Conservation (phyloP, 2,113 vertebrate species). For the Spea multiplicata region DNA sequence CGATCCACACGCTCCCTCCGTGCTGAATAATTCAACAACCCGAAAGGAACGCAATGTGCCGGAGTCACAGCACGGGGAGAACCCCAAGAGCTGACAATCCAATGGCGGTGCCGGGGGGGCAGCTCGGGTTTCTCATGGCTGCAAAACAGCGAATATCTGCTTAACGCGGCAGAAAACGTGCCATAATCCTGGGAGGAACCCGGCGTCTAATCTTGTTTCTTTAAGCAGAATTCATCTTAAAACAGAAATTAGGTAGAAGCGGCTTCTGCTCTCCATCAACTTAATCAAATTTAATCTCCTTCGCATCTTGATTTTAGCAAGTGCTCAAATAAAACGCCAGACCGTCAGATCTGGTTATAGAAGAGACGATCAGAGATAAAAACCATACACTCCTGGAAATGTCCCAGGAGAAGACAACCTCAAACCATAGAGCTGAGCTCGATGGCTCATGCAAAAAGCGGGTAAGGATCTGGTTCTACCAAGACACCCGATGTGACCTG, state of each 20-base stretch:
- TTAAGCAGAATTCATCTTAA: neutral
- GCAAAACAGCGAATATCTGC: neutral
- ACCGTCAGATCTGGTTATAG: neutral
- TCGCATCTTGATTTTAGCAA: neutral
- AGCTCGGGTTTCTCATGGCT: neutral
- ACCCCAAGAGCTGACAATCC: constrained; percentile 35
- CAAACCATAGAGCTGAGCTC: too few relatives aligned
- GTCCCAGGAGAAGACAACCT: too few relatives aligned
- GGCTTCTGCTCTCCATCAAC: neutral
- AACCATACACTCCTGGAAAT: too few relatives aligned
- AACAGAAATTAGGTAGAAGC: neutral
- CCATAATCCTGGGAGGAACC: too few relatives aligned
- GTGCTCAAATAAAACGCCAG: neutral
- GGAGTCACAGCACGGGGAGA: neutral
- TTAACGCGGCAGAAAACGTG: neutral
- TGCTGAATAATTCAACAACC: constrained; percentile 31
- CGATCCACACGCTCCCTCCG: constrained; percentile 6
- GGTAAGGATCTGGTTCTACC: neutral
- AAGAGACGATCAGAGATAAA: neutral
- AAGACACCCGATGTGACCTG: too few relatives aligned
- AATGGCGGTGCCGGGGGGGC: neutral
- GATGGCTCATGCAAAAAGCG: neutral
- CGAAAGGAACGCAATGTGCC: constrained; percentile 11
- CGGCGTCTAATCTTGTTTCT: neutral
- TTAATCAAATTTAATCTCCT: constrained; percentile 8